Base-by-base conservation (phyloP, 2,888 invertebrate genomes). In the Meiosimyza decipiens region DNA sequence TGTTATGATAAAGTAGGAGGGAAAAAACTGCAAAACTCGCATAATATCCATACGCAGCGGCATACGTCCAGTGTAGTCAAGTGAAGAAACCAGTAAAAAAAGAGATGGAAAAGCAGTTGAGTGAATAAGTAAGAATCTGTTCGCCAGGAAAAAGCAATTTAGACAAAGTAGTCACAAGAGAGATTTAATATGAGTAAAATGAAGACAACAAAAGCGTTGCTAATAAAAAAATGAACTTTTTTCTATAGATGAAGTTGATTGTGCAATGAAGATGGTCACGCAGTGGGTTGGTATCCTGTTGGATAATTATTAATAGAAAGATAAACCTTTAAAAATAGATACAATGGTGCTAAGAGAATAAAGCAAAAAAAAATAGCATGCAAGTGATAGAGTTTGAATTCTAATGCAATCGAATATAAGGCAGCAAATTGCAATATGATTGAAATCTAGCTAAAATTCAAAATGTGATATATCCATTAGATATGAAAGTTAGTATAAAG, bases 121-220 rank as follows among this genome's bases (percentile, higher is more conserved):
- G 40, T 18, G 55, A 54, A 54, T n/a, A 16, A 54, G 55, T n/a
- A 16, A 54, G 55, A 55, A 55, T 18, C n/a, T 49, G 22, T 47
- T 49, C 68, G 40, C n/a, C 15, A 62, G 63, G 18, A 55, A 50
- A 65, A 71, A 71, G 70, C 73, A 75, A 75, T 73, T 73, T 73
- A 57, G 63, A 49, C 71, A 71, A 73, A 73, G 73, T 71, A 73
- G 75, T 65, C 75, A 69, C 71, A 52, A 47, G 73, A 73, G 75
- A 75, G 65, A 59, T 69, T 52, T 69, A 72, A 71, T 72, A 69
- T 65, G 64, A 59, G 51, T 40, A 22, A 54, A 49, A 60, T 54
- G 62, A 51, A 72, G 33, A 51, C 22, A 62, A 67, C 28, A 67
- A 40, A 72, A 52, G 47, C 60, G 16, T 47, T 62, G 52, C 59